These are phyloP conservation scores for Epinephelus coioides DNA, from an alignment of 2,797 vertebrate species.

Conservation along the genomic window DNA sequence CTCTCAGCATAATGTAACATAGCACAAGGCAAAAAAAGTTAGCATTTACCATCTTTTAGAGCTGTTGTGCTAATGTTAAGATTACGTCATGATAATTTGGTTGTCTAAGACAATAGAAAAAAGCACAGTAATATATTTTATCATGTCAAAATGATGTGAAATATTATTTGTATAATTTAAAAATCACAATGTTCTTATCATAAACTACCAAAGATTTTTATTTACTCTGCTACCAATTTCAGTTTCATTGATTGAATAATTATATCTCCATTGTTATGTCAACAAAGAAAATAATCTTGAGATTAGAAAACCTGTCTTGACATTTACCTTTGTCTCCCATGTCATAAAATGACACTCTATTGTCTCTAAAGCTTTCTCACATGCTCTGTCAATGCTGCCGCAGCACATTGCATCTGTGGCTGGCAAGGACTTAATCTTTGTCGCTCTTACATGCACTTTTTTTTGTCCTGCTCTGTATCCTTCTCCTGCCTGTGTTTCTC, in stretches of 20 bases:
- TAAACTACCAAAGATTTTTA: not conserved
- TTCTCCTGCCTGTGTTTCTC: constrained; percentile 9
- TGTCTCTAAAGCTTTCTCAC: not conserved
- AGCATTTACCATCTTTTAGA: not conserved
- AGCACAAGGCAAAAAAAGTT: not conserved
- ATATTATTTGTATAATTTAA: not conserved
- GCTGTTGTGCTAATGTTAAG: not conserved
- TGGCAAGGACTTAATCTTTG: constrained; percentile 6
- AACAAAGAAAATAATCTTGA: constrained; percentile 19
- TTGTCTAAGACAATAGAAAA: not conserved
- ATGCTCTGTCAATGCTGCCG: not conserved
- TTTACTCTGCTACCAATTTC: not conserved
- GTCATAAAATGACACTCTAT: not conserved
- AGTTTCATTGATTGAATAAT: constrained; percentile 1
- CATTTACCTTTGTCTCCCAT: not conserved
- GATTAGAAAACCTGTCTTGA: not conserved
- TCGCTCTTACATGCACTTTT: constrained; percentile 7
- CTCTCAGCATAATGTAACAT: constrained; percentile 10
- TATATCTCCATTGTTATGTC: not conserved
- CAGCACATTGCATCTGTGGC: constrained; percentile 12
- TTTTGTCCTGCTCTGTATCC: constrained; percentile 20
- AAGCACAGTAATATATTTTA: not conserved
- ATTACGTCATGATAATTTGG: not conserved
- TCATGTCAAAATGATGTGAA: not conserved
- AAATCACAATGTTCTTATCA: not conserved